Evolutionary conservation across 2,888 invertebrate species (phyloP).

Genomic region (Ptilodon capucinus): DNA sequence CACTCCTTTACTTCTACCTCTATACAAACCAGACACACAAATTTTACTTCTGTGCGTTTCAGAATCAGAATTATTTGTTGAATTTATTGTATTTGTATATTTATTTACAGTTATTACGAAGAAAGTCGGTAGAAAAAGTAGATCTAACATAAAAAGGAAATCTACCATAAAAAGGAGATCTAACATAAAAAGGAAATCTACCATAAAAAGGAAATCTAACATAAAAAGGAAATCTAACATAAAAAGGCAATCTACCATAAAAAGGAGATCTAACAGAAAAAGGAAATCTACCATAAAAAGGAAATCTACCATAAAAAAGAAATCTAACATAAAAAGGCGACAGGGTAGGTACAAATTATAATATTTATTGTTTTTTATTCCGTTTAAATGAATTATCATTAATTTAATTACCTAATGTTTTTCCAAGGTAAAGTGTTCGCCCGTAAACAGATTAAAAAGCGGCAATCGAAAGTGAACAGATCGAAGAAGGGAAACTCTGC

Average conservation of each 20-base stretch:
- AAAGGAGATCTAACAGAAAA: constrained; percentile 5
- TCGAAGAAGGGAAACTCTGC: background rate
- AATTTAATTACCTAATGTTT: background rate
- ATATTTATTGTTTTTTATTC: background rate
- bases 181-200: constrained; percentile 5
- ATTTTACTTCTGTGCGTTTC: background rate
- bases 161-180: constrained; percentile 3
- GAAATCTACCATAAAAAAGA: constrained; percentile 2
- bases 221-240: constrained; percentile 5
- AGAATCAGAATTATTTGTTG: background rate
- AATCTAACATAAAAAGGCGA: constrained; percentile 6
- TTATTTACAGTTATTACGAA: constrained; percentile 24
- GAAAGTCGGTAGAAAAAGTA: constrained; percentile 5
- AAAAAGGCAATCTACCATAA: constrained; percentile 2
- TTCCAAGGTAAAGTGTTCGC: constrained; percentile 31
- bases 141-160: constrained; percentile 6
- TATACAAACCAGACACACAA: background rate
- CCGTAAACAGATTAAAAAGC: constrained; percentile 39
- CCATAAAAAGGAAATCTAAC: no score
- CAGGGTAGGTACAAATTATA: constrained; percentile 6
- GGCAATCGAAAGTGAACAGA: constrained; percentile 39
- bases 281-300: constrained; percentile 7
- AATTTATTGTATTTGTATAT: background rate
- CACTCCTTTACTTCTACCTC: no score
- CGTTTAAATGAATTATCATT: background rate